These are phyloP conservation scores for Eurytoma californica DNA, from an alignment of 2,888 invertebrate species.

Conservation along the genomic window DNA sequence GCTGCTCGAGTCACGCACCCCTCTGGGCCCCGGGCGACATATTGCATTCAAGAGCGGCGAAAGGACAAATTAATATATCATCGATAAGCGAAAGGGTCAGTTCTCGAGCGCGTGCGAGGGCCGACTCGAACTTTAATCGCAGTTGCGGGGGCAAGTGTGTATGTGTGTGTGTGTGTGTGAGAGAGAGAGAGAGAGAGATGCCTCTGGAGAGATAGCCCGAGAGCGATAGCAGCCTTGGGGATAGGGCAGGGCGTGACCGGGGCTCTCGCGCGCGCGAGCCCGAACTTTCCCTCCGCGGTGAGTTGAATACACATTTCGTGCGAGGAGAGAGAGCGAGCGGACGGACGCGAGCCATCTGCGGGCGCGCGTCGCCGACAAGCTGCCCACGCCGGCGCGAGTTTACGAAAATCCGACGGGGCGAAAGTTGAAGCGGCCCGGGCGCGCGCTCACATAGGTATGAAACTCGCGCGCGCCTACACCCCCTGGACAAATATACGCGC, in stretches of 20 bases:
- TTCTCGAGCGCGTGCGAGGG: not conserved
- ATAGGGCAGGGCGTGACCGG: slow-evolving; percentile 44
- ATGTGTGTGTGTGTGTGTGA: no score
- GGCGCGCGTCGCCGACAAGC: slow-evolving; percentile 55
- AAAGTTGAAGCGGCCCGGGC: slow-evolving; percentile 17
- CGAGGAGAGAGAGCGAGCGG: slow-evolving; percentile 15
- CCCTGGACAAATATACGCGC: slow-evolving; percentile 23
- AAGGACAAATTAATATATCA: slow-evolving; percentile 43
- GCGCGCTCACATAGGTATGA: slow-evolving; percentile 8
- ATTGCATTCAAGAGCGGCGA: not conserved
- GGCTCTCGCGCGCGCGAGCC: not conserved
- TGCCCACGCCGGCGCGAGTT: slow-evolving; percentile 56
- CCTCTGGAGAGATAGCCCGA: not conserved
- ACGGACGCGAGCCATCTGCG: slow-evolving; percentile 57
- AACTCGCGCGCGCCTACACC: not conserved
- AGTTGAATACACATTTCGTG: slow-evolving; percentile 43
- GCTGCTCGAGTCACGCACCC: not conserved
- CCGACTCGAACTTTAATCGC: slow-evolving; percentile 30
- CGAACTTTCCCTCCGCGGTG: slow-evolving; percentile 51
- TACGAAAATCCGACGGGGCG: slow-evolving; percentile 53
- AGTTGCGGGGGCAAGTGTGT: slow-evolving; percentile 23
- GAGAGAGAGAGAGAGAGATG: slow-evolving; percentile 25
- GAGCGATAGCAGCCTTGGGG: not conserved
- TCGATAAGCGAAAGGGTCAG: slow-evolving; percentile 29
- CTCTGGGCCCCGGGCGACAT: not conserved